Base-by-base conservation (phyloP, 2,888 invertebrate genomes). In the Apodemia hepburni region DNA sequence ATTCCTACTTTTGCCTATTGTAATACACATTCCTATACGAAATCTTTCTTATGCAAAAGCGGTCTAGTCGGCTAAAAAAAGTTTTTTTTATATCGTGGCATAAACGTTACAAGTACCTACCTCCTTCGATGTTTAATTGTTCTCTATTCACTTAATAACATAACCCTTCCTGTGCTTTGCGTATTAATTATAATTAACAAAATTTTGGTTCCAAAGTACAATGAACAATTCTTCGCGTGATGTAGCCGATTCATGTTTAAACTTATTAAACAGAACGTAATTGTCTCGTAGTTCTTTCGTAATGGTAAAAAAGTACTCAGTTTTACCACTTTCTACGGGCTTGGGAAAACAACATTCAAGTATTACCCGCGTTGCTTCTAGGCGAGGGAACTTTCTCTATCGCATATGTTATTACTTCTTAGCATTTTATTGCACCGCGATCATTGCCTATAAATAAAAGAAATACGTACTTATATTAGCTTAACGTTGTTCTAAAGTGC, bases 341-440 rank as follows among this genome's bases (percentile, higher is more conserved):
- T 88, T 88, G 87, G 85, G 88, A 88, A 87, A 79, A 83, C 80
- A 75, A 73, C 79, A 77, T 79, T 74, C 78, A 54, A 54, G 54
- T 15, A 54, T 76, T 76, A 64, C 61, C 67, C 63, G 69, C 67
- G 69, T 65, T 66, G 66, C 69, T 63, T 66, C 66, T 70, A 69
- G 70, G 12, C 15, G 66, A 70, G 70, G 66, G 67, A 67, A 72
- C 72, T 72, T 72, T 72, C 72, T 70, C 72, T 65, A 54, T 42
- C 42, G 42, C 54, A 54, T 54, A 27, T 54, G 9, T 22, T 22
- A 54, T 54, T 54, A 54, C 11, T 49, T 49, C 54, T 54, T 54
- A 54, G 54, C 22, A 54, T 54, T 54, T 54, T 42, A 42, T 42
- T 42, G 42, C 42, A 42, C 42, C 42, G 42, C 42, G 42, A 42